Percentiles rank a stretch among this genome's conserved stretches.
Conservation (phyloP, 92 coral and sea anemone species). For the Zoanthus sansibaricus region DNA sequence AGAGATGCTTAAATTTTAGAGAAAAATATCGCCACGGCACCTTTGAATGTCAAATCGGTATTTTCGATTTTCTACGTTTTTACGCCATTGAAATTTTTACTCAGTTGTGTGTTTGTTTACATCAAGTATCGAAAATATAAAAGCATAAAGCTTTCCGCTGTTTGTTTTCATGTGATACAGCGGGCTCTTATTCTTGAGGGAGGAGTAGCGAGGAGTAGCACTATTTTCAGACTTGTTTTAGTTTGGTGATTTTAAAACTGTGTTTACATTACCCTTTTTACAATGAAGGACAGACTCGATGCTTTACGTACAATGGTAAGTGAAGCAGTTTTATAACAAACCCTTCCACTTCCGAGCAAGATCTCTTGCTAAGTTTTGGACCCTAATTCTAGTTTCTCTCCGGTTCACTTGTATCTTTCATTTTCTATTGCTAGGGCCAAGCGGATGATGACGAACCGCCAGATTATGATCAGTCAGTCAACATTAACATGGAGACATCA, state of each 20-base stretch:
- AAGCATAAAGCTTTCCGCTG: slow-evolving; percentile 3
- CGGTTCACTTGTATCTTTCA: neutral
- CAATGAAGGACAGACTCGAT: slow-evolving; percentile 53
- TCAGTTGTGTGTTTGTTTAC: neutral
- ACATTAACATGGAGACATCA: slow-evolving; percentile 39
- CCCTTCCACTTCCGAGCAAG: too few species aligned
- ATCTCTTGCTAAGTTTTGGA: too few species aligned
- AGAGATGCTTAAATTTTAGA: too few species aligned
- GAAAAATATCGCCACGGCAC: too few species aligned
- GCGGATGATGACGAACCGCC: slow-evolving; percentile 48
- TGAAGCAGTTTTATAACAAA: neutral
- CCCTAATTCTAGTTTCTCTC: neutral
- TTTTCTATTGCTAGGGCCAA: slow-evolving; percentile 17
- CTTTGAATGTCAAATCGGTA: too few species aligned
- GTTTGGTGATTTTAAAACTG: neutral
- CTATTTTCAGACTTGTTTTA: neutral
- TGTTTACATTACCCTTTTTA: neutral
- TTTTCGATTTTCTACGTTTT: too few species aligned
- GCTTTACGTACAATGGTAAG: slow-evolving; percentile 44
- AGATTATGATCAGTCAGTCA: slow-evolving; percentile 30
- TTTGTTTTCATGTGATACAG: slow-evolving; percentile 2
- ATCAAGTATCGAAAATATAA: neutral
- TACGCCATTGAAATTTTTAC: too few species aligned
- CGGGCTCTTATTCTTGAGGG: slow-evolving; percentile 14
- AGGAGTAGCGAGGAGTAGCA: neutral